Percentiles rank a stretch among this genome's conserved stretches.
Conservation (phyloP, 2,797 vertebrate genomes). For the Delichon dasypus region DNA sequence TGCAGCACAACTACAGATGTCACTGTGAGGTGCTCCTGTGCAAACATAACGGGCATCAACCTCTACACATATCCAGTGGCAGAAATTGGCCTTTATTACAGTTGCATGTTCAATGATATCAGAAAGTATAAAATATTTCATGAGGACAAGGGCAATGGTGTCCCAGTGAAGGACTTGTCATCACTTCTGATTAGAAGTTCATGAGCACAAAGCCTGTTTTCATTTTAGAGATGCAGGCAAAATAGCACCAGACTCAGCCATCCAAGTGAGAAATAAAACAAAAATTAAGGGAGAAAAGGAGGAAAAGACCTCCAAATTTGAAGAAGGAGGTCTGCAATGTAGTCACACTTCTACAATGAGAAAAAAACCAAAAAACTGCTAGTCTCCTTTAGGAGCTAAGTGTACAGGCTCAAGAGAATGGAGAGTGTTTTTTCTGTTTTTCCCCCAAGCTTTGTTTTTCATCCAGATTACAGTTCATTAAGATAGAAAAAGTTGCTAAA, state of each 20-base stretch:
- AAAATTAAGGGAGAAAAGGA: not conserved
- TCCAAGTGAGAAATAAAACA: not conserved
- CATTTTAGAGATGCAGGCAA: not conserved
- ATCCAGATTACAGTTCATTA: not conserved
- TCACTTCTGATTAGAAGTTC: not conserved
- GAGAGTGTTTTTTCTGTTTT: not conserved
- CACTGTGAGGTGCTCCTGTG: not conserved
- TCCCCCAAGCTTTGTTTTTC: not conserved
- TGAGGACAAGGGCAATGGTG: not conserved
- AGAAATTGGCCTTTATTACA: not conserved
- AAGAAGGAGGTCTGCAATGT: not conserved
- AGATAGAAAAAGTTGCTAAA: not conserved
- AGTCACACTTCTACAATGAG: not conserved
- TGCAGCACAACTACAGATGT: not conserved
- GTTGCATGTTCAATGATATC: not conserved
- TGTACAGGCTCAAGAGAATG: not conserved
- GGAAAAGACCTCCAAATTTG: not conserved
- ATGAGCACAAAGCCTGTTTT: not conserved
- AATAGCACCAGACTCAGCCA: not conserved
- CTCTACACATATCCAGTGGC: not conserved
- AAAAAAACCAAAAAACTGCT: not conserved
- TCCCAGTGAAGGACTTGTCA: not conserved
- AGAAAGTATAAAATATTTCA: constrained; percentile 19
- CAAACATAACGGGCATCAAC: not conserved
- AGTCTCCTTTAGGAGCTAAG: not conserved